Evolutionary conservation across 2,797 vertebrate genomes (phyloP).

Genomic region (Sebastes trivittatus): DNA sequence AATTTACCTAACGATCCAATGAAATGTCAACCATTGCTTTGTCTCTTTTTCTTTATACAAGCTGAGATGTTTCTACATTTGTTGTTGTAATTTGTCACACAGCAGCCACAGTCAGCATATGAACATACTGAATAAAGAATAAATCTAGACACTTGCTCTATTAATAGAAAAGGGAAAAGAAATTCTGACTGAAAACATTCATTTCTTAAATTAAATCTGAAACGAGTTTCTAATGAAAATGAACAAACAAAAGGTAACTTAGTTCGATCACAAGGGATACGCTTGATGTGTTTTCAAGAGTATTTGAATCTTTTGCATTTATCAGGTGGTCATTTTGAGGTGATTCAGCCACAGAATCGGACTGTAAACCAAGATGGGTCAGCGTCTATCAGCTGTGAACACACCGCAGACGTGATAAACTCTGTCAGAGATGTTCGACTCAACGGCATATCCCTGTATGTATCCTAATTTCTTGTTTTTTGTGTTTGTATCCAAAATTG

Average conservation of each 20-base stretch:
- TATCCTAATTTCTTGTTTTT: neutral
- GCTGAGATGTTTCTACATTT: neutral
- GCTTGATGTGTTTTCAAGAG: neutral
- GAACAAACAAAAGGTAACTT: neutral
- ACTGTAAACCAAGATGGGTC: neutral
- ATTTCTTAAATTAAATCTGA: neutral
- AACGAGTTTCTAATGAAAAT: neutral
- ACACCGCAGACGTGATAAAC: rapidly evolving
- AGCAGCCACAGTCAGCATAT: neutral
- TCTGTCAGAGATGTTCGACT: constrained; percentile 20
- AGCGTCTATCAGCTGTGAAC: constrained; percentile 26
- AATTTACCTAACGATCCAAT: neutral
- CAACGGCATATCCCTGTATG: neutral
- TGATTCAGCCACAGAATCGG: neutral
- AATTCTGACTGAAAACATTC: neutral
- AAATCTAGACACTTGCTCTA: neutral
- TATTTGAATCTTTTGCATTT: neutral
- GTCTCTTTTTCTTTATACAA: neutral
- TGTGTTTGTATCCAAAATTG: neutral
- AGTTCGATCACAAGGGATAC: neutral
- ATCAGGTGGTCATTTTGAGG: constrained; percentile 14
- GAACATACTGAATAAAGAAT: neutral
- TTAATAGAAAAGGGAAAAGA: neutral
- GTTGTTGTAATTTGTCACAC: neutral
- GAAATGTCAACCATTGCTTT: neutral